Evolutionary conservation across 2,888 invertebrate species (phyloP).

Genomic region (Isoperla grammatica): DNA sequence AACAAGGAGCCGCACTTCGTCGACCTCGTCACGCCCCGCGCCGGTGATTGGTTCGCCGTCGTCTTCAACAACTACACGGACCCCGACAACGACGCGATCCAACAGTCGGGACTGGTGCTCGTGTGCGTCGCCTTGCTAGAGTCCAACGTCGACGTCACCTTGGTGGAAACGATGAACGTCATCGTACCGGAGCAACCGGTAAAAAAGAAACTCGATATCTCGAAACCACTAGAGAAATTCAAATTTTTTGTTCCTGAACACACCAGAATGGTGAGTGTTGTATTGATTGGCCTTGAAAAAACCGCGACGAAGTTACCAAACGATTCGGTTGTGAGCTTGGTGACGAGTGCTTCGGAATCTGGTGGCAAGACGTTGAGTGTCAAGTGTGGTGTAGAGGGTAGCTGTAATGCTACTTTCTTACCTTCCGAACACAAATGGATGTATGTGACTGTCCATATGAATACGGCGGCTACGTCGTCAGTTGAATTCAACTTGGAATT

Average conservation of each 20-base stretch:
- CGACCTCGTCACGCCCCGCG: constrained; percentile 39
- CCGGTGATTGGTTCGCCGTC: constrained; percentile 75
- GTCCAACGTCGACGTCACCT: constrained; percentile 19
- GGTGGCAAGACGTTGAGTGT: no score
- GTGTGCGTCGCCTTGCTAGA: constrained; percentile 26
- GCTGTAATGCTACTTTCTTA: constrained; percentile 33
- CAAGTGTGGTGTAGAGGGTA: constrained; percentile 15
- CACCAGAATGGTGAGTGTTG: constrained; percentile 31
- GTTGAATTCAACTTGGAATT: background rate
- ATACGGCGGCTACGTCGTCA: background rate
- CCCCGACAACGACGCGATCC: constrained; percentile 63
- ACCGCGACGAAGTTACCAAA: no score
- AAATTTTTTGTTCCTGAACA: constrained; percentile 37
- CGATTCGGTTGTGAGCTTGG: no score
- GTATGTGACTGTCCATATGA: constrained; percentile 28
- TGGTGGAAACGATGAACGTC: constrained; percentile 1
- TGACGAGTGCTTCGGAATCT: no score
- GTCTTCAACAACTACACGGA: constrained; percentile 73
- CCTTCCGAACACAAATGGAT: constrained; percentile 36
- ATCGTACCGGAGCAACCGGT: constrained; percentile 6
- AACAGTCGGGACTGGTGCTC: constrained; percentile 59
- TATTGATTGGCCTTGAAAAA: background rate
- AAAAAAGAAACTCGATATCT: background rate
- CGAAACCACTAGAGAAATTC: background rate
- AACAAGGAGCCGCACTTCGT: constrained; percentile 34